phyloP scores from a whole-genome alignment of 2,888 invertebrate genomes.

The Petrolisthes cinctipes region DNA sequence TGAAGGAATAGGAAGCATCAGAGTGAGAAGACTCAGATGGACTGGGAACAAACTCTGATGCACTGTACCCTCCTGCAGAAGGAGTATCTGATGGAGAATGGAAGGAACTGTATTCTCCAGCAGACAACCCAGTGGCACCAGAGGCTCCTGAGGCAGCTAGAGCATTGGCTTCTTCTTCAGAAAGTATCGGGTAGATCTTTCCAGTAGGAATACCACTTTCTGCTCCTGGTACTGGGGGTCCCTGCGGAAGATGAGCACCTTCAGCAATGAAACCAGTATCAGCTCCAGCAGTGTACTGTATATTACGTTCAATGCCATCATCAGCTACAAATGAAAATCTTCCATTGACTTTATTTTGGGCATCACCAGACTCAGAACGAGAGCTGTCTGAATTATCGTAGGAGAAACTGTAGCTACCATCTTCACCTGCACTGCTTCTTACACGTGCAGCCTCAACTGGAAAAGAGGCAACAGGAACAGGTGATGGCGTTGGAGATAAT shows the following conservation, averaged over 20 bases:
- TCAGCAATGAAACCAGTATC: conserved; percentile 61
- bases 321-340: conserved; percentile 66
- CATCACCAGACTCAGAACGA: conserved; percentile 63
- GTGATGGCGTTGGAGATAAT: neutral
- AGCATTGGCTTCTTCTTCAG: conserved; percentile 45
- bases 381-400: conserved; percentile 65
- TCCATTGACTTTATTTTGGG: conserved; percentile 61
- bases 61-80: neutral
- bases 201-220: conserved; percentile 48
- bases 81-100: neutral
- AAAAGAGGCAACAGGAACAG: neutral
- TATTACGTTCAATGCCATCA: conserved; percentile 24
- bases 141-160: conserved; percentile 28
- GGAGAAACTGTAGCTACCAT: conserved; percentile 55
- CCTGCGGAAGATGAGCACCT: conserved; percentile 56
- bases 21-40: neutral
- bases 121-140: conserved; percentile 5
- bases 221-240: conserved; percentile 47
- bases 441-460: neutral
- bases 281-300: conserved; percentile 64
- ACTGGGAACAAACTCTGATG: neutral
- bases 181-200: conserved; percentile 32
- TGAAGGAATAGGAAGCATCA: conserved; percentile 59
- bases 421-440: neutral
- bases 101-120: neutral